Evolutionary conservation across 1,140 invertebrate species (phyloP).

Genomic region (Drosophila burlai): DNA sequence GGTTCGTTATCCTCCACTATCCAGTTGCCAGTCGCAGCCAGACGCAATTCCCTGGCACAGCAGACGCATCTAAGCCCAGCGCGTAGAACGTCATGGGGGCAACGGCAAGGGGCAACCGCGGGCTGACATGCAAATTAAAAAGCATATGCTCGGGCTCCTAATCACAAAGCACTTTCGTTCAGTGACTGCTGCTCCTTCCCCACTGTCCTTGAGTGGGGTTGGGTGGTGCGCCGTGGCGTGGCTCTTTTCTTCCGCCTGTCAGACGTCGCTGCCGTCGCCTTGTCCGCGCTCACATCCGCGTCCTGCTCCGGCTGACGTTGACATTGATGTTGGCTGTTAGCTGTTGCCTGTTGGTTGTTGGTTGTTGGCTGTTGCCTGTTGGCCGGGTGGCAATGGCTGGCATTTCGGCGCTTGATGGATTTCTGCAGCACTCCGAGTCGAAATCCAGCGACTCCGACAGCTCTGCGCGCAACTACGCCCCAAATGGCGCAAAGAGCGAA

Average conservation of each 20-base stretch:
- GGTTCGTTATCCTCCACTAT: background rate
- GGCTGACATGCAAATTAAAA: slow-evolving; percentile 62
- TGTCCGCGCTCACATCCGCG: slow-evolving; percentile 54
- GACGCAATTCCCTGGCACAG: background rate
- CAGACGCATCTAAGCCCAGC: slow-evolving; percentile 8
- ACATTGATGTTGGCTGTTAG: slow-evolving; percentile 76
- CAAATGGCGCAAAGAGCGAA: slow-evolving; percentile 52
- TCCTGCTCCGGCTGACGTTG: slow-evolving; percentile 62
- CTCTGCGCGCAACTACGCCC: slow-evolving; percentile 39
- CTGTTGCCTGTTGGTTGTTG: slow-evolving; percentile 37
- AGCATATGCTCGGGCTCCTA: slow-evolving; percentile 59
- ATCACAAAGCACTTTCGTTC: slow-evolving; percentile 58
- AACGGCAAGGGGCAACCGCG: slow-evolving; percentile 34
- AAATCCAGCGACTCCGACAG: slow-evolving; percentile 54
- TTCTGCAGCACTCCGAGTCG: slow-evolving; percentile 58
- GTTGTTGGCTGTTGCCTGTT: slow-evolving; percentile 22
- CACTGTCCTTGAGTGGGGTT: background rate
- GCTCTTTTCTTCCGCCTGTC: slow-evolving; percentile 66
- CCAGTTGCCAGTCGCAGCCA: too few relatives aligned
- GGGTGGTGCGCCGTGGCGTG: slow-evolving; percentile 10
- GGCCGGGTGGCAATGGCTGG: slow-evolving; percentile 42
- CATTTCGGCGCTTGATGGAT: slow-evolving; percentile 72
- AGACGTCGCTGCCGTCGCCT: slow-evolving; percentile 56
- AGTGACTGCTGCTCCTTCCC: slow-evolving; percentile 6
- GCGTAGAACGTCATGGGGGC: background rate